phyloP scores from a whole-genome alignment of 2,888 invertebrate species.

The Platycheirus albimanus region DNA sequence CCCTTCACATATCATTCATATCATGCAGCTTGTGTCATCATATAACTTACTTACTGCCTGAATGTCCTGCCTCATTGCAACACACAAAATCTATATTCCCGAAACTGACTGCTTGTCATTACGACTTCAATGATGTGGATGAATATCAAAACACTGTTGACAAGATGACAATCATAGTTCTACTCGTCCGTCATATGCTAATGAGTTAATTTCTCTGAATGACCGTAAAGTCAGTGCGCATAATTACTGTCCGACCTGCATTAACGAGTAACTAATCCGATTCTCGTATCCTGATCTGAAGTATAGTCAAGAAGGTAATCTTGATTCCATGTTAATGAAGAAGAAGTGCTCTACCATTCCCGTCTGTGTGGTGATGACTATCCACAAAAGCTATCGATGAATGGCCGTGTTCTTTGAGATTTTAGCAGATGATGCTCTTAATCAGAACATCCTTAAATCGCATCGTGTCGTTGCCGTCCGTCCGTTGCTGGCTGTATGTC shows the following conservation, averaged over 20 bases:
- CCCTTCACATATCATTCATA: no score
- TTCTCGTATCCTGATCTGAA: background rate
- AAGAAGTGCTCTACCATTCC: background rate
- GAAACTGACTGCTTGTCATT: conserved; percentile 7
- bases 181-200: no score
- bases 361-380: background rate
- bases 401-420: conserved; percentile 28
- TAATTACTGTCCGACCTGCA: conserved; percentile 44
- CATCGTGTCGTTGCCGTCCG: background rate
- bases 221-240: background rate
- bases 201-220: conserved; percentile 62
- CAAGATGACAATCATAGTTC: conserved; percentile 52
- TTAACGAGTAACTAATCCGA: conserved; percentile 45
- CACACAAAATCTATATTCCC: no score
- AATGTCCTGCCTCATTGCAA: no score
- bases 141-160: conserved; percentile 42
- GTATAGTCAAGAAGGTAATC: background rate
- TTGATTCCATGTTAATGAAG: conserved; percentile 24
- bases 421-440: conserved; percentile 39
- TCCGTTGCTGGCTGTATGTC: no score
- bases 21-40: no score
- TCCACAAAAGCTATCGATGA: background rate
- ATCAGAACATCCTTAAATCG: conserved; percentile 21
- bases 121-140: conserved; percentile 16
- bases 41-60: no score